Evolutionary conservation across 2,113 vertebrate species (phyloP).

Genomic region (Actenoides lindsayi): DNA sequence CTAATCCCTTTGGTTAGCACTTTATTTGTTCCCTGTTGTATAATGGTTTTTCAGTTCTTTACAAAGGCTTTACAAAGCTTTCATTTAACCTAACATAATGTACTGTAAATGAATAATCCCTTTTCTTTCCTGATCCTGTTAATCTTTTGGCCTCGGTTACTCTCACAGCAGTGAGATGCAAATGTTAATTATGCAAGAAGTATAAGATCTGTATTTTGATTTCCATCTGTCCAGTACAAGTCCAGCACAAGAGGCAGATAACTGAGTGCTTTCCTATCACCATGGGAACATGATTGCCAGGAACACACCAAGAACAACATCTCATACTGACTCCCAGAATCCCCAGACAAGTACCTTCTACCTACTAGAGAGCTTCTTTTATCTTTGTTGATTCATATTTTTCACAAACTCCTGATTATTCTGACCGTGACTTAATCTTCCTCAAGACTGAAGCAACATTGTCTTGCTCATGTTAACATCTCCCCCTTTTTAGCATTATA

Average conservation of each 20-base stretch:
- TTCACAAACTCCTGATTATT: not conserved
- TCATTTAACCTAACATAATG: slow-evolving; percentile 65
- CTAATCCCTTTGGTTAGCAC: slow-evolving; percentile 60
- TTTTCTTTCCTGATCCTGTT: slow-evolving; percentile 68
- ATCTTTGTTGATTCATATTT: not conserved
- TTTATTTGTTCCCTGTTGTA: slow-evolving; percentile 67
- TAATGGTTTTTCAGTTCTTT: slow-evolving; percentile 66
- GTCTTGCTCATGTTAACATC: not conserved
- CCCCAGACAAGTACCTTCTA: not conserved
- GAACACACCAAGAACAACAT: slow-evolving; percentile 26
- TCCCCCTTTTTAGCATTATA: not conserved
- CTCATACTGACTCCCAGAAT: slow-evolving; percentile 24
- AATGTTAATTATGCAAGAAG: slow-evolving; percentile 64
- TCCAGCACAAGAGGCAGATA: slow-evolving; percentile 35
- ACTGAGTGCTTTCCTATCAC: slow-evolving; percentile 16
- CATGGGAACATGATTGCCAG: slow-evolving; percentile 52
- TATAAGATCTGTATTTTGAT: slow-evolving; percentile 58
- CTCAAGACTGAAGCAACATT: not conserved
- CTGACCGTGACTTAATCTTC: not conserved
- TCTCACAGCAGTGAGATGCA: slow-evolving; percentile 54
- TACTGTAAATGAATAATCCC: slow-evolving; percentile 72
- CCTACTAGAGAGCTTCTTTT: not conserved
- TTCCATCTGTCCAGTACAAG: slow-evolving; percentile 62
- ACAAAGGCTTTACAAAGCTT: slow-evolving; percentile 66
- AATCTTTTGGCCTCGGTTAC: slow-evolving; percentile 64